A percentile compares a stretch with the other conserved stretches of the same genome.
Evolutionary conservation across 2,888 invertebrate species (phyloP).

Genomic region (Acrocyrtus sp.): DNA sequence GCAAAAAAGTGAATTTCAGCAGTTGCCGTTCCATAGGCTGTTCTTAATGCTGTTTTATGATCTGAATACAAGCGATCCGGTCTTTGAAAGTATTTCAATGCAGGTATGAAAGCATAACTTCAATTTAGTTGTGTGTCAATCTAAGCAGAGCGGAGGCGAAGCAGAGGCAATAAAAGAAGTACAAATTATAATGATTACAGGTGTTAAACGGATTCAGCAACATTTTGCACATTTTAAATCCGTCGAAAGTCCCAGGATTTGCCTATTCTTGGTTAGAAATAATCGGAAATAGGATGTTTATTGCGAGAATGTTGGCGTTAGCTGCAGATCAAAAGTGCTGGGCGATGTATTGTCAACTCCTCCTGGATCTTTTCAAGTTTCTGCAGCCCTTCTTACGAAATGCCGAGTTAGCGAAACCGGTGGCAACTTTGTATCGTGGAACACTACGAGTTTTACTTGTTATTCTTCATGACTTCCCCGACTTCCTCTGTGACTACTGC

Average conservation of each 20-base stretch:
- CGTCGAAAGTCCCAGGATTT: constrained; percentile 94
- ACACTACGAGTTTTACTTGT: constrained; percentile 94
- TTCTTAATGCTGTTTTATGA: constrained; percentile 97
- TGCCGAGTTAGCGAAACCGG: constrained; percentile 94
- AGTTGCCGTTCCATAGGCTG: constrained; percentile 96
- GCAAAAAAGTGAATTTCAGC: constrained; percentile 90
- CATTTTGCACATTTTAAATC: constrained; percentile 91
- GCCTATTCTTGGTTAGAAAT: constrained; percentile 98
- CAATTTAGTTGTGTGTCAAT: no score
- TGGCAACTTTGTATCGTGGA: constrained; percentile 94
- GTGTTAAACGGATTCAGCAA: constrained; percentile 96
- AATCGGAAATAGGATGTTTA: constrained; percentile 95
- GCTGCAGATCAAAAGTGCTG: constrained; percentile 95
- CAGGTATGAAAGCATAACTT: constrained; percentile 71
- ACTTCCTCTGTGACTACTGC: constrained; percentile 98
- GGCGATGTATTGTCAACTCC: constrained; percentile 96
- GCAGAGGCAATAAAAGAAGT: constrained; percentile 5
- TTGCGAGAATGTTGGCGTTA: constrained; percentile 90
- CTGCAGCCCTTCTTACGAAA: constrained; percentile 96
- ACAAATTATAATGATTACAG: constrained; percentile 65
- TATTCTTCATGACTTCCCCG: constrained; percentile 97
- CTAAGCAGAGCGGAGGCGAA: no score
- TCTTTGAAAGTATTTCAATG: constrained; percentile 93
- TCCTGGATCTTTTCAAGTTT: constrained; percentile 96
- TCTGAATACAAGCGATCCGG: constrained; percentile 91